Evolutionary conservation across 2,888 invertebrate genomes (phyloP).

Genomic region (Periphyllus acericola): DNA sequence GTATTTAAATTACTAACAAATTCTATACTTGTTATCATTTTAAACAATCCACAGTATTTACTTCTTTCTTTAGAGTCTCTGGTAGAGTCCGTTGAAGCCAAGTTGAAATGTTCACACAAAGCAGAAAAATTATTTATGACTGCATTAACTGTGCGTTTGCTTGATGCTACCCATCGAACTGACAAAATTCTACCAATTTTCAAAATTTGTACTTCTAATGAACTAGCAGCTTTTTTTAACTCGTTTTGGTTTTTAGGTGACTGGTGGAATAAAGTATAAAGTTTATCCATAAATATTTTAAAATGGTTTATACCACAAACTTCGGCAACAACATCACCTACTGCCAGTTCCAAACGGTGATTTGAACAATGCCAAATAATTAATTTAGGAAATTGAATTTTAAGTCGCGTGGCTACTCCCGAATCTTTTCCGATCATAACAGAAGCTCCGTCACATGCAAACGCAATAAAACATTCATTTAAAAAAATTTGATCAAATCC

Average conservation of each 20-base stretch:
- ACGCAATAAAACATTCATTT: too few relatives aligned
- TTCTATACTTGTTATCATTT: constrained; percentile 8
- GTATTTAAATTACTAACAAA: constrained; percentile 30
- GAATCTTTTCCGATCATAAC: too few relatives aligned
- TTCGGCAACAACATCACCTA: too few relatives aligned
- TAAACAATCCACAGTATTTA: constrained; percentile 12
- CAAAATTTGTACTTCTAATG: constrained; percentile 55
- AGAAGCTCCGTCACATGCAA: too few relatives aligned
- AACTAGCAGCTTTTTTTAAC: constrained; percentile 49
- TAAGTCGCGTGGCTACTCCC: too few relatives aligned
- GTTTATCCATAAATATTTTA: too few relatives aligned
- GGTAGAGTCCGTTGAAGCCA: neutral
- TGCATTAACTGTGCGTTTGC: constrained; percentile 61
- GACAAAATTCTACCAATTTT: constrained; percentile 63
- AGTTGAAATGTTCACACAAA: constrained; percentile 64
- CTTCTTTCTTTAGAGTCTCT: constrained; percentile 15
- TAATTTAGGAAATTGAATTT: too few relatives aligned
- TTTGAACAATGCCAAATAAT: too few relatives aligned
- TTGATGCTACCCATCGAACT: constrained; percentile 63
- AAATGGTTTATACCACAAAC: too few relatives aligned
- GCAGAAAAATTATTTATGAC: constrained; percentile 61
- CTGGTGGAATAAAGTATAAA: too few relatives aligned
- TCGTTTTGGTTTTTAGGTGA: constrained; percentile 63
- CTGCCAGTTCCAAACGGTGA: too few relatives aligned
- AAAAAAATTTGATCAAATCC: too few relatives aligned